A percentile compares a stretch with the other conserved stretches of the same genome.
Conservation (phyloP, 1,140 invertebrate genomes). For the Nephila pilipes region DNA sequence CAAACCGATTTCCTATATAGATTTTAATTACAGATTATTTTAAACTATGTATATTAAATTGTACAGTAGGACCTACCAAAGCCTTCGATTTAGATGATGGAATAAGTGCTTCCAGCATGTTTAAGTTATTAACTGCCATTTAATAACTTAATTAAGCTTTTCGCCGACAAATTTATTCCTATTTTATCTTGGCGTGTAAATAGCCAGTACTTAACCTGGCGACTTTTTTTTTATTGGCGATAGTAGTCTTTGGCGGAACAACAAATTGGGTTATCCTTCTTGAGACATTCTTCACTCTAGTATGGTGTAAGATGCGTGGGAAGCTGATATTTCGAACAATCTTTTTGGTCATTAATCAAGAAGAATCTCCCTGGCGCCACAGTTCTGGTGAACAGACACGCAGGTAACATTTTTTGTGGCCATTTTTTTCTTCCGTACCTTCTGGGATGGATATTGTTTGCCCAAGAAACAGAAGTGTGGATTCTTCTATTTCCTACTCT, state of each 20-base stretch:
- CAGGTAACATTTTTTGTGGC: background rate
- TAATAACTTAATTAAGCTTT: constrained; percentile 46
- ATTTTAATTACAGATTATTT: too few species aligned
- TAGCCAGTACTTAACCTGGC: background rate
- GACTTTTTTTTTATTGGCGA: background rate
- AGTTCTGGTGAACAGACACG: background rate
- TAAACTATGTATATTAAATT: too few species aligned
- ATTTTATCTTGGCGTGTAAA: background rate
- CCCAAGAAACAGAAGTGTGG: background rate
- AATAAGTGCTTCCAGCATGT: background rate
- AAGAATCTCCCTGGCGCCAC: constrained; percentile 25
- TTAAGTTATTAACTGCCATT: background rate
- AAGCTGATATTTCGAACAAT: constrained; percentile 25
- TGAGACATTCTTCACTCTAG: background rate
- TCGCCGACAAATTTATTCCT: constrained; percentile 14
- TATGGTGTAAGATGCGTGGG: background rate
- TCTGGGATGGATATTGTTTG: background rate
- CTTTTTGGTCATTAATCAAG: constrained; percentile 33
- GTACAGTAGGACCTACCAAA: too few species aligned
- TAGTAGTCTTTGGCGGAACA: background rate
- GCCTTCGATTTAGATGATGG: background rate
- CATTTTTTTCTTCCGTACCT: background rate
- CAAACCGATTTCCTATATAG: too few species aligned
- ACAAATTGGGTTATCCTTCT: background rate
- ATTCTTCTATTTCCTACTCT: background rate